Conservation (phyloP, 2,113 vertebrate genomes). For the Cettia cetti region DNA sequence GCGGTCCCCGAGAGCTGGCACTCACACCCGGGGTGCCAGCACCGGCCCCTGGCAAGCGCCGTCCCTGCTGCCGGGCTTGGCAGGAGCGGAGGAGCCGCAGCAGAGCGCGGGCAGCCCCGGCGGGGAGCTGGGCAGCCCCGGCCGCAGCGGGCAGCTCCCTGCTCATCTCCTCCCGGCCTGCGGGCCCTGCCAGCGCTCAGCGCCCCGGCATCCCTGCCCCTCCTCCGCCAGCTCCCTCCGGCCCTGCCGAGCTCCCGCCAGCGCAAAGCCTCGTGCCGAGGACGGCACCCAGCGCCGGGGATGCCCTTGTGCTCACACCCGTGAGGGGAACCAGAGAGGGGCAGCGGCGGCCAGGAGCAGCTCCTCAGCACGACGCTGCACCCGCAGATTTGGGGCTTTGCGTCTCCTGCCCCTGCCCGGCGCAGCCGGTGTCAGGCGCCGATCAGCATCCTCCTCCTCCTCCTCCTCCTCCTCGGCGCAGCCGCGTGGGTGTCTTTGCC, state of each 20-base stretch:
- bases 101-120: background rate
- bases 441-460: background rate
- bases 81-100: background rate
- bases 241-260: background rate
- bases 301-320: fast-evolving
- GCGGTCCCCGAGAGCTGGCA: background rate
- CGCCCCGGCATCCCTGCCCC: background rate
- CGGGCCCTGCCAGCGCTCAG: background rate
- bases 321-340: background rate
- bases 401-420: background rate
- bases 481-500: background rate
- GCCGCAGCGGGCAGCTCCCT: background rate
- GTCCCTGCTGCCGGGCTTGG: background rate
- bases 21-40: background rate
- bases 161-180: background rate
- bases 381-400: background rate
- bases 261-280: fast-evolving
- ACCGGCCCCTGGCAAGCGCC: background rate
- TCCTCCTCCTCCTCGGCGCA: background rate
- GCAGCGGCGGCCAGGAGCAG: fast-evolving
- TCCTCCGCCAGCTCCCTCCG: background rate
- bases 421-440: background rate
- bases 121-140: background rate
- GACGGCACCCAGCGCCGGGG: background rate
- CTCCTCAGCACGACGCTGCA: background rate